phyloP scores from a whole-genome alignment of 2,113 vertebrate genomes.

The Mungos mungo region DNA sequence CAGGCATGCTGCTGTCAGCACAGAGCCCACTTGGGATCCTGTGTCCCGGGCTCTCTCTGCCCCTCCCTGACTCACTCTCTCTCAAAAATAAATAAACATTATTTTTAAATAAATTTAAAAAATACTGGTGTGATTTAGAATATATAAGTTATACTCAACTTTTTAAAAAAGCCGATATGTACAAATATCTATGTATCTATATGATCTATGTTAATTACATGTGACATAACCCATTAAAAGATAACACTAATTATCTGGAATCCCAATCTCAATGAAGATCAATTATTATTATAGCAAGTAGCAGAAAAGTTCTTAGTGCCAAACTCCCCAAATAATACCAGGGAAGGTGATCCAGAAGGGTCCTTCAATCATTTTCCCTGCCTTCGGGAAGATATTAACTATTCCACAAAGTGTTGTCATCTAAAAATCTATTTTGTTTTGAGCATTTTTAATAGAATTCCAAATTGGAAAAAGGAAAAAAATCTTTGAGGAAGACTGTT shows the following conservation, averaged over 20 bases:
- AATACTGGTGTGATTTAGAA: not conserved
- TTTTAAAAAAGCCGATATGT: not conserved
- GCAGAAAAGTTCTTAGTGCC: not conserved
- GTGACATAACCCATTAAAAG: not conserved
- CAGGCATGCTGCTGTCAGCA: no score
- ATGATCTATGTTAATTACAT: not conserved
- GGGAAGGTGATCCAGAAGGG: not conserved
- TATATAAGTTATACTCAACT: not conserved
- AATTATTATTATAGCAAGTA: not conserved
- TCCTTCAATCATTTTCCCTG: not conserved
- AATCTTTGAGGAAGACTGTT: not conserved
- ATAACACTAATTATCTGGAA: not conserved
- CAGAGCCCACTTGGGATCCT: no score
- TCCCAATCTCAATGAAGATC: not conserved
- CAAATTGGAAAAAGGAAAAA: not conserved
- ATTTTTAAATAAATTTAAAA: no score
- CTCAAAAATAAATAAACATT: no score
- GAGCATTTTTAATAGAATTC: not conserved
- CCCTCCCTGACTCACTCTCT: no score
- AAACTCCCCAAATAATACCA: not conserved
- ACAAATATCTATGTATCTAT: not conserved
- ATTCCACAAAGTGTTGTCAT: not conserved
- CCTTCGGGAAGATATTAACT: not conserved
- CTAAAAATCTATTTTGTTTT: not conserved
- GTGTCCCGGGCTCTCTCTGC: no score